phyloP scores from a whole-genome alignment of 2,888 invertebrate species.

The Argyra leucocephala region DNA sequence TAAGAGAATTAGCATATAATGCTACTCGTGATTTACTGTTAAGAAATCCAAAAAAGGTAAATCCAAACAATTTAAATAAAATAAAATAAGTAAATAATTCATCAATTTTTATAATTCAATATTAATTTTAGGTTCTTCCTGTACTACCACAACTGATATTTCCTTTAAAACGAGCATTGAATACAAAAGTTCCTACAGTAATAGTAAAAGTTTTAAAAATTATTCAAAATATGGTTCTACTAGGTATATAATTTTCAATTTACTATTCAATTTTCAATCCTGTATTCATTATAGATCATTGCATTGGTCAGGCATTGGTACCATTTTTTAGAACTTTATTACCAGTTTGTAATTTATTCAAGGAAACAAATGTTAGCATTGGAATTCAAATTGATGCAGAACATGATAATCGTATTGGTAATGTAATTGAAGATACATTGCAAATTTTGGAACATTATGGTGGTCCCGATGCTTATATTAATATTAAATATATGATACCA shows the following conservation, averaged over 20 bases:
- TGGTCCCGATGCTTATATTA: constrained; percentile 91
- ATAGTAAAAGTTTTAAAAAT: constrained; percentile 73
- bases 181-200: constrained; percentile 70
- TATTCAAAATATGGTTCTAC: constrained; percentile 74
- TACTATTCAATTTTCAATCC: not conserved
- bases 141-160: constrained; percentile 86
- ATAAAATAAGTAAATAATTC: too few species aligned
- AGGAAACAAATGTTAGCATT: constrained; percentile 55
- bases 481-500: constrained; percentile 96
- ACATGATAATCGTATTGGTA: constrained; percentile 75
- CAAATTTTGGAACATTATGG: constrained; percentile 84
- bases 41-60: constrained; percentile 34
- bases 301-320: constrained; percentile 83
- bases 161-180: constrained; percentile 83
- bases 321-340: constrained; percentile 93
- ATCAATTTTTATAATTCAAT: not conserved
- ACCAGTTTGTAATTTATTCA: constrained; percentile 79
- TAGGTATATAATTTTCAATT: constrained; percentile 44
- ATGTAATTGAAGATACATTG: constrained; percentile 84
- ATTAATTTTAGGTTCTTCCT: constrained; percentile 51
- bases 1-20: constrained; percentile 71
- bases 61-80: too few species aligned
- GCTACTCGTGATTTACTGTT: constrained; percentile 79
- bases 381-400: constrained; percentile 84
- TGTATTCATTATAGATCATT: constrained; percentile 33